Base-by-base conservation (phyloP, 2,113 vertebrate genomes). In the Daboia siamensis region DNA sequence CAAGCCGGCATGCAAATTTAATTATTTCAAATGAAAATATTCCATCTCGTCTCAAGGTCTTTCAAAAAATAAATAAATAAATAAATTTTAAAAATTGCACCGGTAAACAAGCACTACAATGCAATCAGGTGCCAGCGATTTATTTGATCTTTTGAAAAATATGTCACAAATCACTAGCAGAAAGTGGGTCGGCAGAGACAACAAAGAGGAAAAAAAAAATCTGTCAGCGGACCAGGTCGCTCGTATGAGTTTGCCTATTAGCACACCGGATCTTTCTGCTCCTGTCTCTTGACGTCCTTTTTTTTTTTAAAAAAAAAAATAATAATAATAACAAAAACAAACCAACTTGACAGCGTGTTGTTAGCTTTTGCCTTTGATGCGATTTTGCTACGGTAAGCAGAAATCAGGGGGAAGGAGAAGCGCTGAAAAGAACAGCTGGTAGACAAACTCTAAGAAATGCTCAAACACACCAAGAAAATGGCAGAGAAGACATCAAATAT, bases 1-100 rank as follows among this genome's bases (percentile, higher is more conserved):
- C 97, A 97, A 97, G 97, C 98, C 97, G 97, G 98, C 98, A 98
- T 99, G 98, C 98, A 99, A 98, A 98, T 99, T 98, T 99, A 99
- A 99, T 99, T 99, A 99, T 98, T 96, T 97, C 94, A 97, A 98
- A 96, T 98, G 98, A 98, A 92, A 98, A 98, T 97, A 98, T 98
- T 98, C 98, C 98, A 97, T 98, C 98, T 98, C 98, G 98, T 98
- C 97, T 97, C 93, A 96, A 96, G 97, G 97, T 98, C 98, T 97
- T 98, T 97, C 96, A 97, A 98, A 98, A 97, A 98, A 57, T n/a
- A 57, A 33, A 23, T 0, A 64, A 26, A 29, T 3, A 52, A 51
- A 10, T 9, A 29, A 24, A 59, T 4, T 39, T 39, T 1, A 39
- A 39, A n/a, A 17, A 86, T 20, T 97, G 98, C 98, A 97, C 98